These are phyloP conservation scores for Drosophila prosaltans DNA, from an alignment of 1,140 invertebrate species.

Conservation along the genomic window DNA sequence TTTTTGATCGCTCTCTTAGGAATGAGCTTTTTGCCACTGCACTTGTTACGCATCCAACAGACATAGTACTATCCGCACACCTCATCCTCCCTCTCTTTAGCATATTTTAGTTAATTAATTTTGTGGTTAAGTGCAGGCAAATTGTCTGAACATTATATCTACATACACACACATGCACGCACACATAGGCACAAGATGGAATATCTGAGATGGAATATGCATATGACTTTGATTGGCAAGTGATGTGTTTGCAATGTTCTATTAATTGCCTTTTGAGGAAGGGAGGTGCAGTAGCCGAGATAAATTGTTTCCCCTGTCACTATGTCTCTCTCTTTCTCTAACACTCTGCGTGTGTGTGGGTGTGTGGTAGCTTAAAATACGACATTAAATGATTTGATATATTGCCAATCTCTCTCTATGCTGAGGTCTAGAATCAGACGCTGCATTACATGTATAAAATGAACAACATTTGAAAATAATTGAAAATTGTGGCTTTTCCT, in stretches of 20 bases:
- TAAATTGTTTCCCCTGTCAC: neutral
- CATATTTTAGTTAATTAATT: slow-evolving; percentile 80
- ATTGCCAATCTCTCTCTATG: neutral
- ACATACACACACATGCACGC: neutral
- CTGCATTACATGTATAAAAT: slow-evolving; percentile 41
- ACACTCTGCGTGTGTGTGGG: neutral
- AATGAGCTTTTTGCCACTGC: slow-evolving; percentile 43
- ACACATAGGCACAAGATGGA: neutral
- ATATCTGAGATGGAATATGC: slow-evolving; percentile 1
- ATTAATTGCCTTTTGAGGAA: slow-evolving; percentile 21
- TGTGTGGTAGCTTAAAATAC: neutral
- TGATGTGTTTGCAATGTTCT: slow-evolving; percentile 41
- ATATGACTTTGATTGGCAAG: slow-evolving; percentile 57
- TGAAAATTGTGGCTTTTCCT: slow-evolving; percentile 43
- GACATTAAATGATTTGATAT: slow-evolving; percentile 5
- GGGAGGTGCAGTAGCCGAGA: neutral
- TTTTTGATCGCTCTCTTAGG: slow-evolving; percentile 62
- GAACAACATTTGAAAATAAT: slow-evolving; percentile 46
- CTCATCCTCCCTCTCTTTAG: neutral
- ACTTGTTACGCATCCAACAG: slow-evolving; percentile 22
- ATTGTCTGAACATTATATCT: slow-evolving; percentile 36
- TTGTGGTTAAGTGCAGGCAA: slow-evolving; percentile 68
- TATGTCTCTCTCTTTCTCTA: neutral
- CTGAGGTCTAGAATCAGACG: neutral
- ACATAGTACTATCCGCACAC: too few relatives aligned